Evolutionary conservation across 23 tunicate species (phyloP), one percentile per base, ranked within the genome.

Genomic region (Oikopleura vanhoeffeni): DNA sequence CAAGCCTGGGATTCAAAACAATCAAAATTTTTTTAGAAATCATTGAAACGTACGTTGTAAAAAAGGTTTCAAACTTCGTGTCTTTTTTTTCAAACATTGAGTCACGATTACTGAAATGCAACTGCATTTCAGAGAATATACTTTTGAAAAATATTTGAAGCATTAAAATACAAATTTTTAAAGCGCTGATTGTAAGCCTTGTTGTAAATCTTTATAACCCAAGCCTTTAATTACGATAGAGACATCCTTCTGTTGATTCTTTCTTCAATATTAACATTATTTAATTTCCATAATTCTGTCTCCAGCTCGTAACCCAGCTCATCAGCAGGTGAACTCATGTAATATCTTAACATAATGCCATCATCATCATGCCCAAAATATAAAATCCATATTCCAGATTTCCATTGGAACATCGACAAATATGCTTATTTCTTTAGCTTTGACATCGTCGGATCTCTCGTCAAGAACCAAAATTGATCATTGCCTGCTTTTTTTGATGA

Each of bases 301-400:
- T 0, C 99, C 99, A 0, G 88, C 36, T n/a, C 99, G 90, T 76
- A 95, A 84, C 89, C 99, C 99, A 41, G 91, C 91, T 83, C 86
- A 75, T 95, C 99, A 2, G 99, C 99, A 1, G 99, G 99, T 57
- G 91, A 88, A 18, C 86, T 89, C 8, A 83, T 76, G 97, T 87
- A 39, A 95, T 88, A 30, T 95, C 90, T 84, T 95, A 18, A 95
- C 99, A 67, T 84, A 95, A 77, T 95, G 99, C 99, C 99, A 38
- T 85, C 49, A 3, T 95, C 96, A 67, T 95, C 99, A 67, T 88
- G 60, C 99, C 99, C n/a, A n/a, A 95, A 82, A 95, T 57, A 84
- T 95, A 95, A 60, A 95, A 95, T 33, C 99, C 99, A 76, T 89
- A 95, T 39, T 96, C 99, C 0, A 89, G 87, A 40, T 90, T 67